phyloP scores from a whole-genome alignment of 2,888 invertebrate species.

The Eupeodes luniger region DNA sequence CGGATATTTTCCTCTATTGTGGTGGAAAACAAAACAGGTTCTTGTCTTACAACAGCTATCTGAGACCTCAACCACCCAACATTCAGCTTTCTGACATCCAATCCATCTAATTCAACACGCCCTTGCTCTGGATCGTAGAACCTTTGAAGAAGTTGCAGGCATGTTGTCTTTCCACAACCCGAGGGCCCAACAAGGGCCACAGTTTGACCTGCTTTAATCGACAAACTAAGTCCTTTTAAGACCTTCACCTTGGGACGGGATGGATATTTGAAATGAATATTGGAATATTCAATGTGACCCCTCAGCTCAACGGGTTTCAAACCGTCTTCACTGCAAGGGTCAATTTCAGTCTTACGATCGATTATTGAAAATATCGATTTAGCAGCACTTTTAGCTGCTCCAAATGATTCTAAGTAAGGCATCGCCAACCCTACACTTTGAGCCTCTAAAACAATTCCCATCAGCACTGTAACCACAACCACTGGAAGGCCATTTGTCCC shows the following conservation, averaged over 20 bases:
- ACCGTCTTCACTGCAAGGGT: slow-evolving; percentile 88
- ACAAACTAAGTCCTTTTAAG: slow-evolving; percentile 87
- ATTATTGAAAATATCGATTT: slow-evolving; percentile 89
- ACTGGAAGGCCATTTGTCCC: slow-evolving; percentile 87
- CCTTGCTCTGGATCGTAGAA: slow-evolving; percentile 89
- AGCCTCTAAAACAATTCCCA: slow-evolving; percentile 91
- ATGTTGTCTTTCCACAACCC: slow-evolving; percentile 93
- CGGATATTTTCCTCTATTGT: slow-evolving; percentile 89
- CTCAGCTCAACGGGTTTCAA: slow-evolving; percentile 85
- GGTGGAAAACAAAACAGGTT: slow-evolving; percentile 93
- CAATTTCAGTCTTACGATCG: slow-evolving; percentile 89
- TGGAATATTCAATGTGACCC: slow-evolving; percentile 88
- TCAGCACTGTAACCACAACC: slow-evolving; percentile 90
- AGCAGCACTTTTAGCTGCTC: slow-evolving; percentile 89
- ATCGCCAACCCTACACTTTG: slow-evolving; percentile 91
- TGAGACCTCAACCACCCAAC: slow-evolving; percentile 90
- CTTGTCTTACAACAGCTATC: slow-evolving; percentile 94
- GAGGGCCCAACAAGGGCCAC: slow-evolving; percentile 91
- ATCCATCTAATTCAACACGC: slow-evolving; percentile 86
- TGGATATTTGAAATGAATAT: slow-evolving; percentile 91
- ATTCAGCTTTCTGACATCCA: slow-evolving; percentile 88
- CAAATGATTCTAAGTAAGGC: slow-evolving; percentile 90
- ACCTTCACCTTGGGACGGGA: slow-evolving; percentile 90
- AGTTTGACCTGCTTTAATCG: slow-evolving; percentile 87
- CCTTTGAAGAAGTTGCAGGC: slow-evolving; percentile 90